A percentile compares a stretch with the other conserved stretches of the same genome.
Conservation (phyloP, 1,140 invertebrate genomes). For the Aethina tumida region DNA sequence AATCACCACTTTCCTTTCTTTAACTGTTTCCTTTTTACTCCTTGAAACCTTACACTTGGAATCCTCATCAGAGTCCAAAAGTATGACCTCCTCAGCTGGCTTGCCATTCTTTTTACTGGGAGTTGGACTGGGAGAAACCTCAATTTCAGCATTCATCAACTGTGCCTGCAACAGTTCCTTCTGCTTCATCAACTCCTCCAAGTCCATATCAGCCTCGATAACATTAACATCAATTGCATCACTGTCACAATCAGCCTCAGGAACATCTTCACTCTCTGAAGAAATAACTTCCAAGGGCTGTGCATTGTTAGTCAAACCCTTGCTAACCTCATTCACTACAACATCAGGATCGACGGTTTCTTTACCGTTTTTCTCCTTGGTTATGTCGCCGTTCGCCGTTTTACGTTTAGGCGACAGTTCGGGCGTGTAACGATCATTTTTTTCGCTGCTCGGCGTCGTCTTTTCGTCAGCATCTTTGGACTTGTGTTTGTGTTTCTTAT, state of each 20-base stretch:
- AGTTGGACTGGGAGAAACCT: slow-evolving; percentile 25
- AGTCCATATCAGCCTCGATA: slow-evolving; percentile 75
- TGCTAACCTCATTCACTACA: slow-evolving; percentile 5
- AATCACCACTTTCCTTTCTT: slow-evolving; percentile 28
- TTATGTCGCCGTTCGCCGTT: slow-evolving; percentile 4
- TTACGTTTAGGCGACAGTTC: slow-evolving; percentile 20
- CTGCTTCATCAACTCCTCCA: slow-evolving; percentile 81
- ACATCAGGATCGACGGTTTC: slow-evolving; percentile 2
- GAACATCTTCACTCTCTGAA: slow-evolving; percentile 57
- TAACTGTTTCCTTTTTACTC: slow-evolving; percentile 36
- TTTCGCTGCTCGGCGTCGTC: slow-evolving; percentile 15
- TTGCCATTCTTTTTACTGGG: slow-evolving; percentile 18
- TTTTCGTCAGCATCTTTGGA: slow-evolving; percentile 22
- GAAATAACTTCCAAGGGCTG: slow-evolving; percentile 51
- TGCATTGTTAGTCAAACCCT: slow-evolving; percentile 20
- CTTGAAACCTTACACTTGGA: slow-evolving; percentile 28
- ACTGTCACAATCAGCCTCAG: slow-evolving; percentile 59
- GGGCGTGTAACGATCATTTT: slow-evolving; percentile 33
- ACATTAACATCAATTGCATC: slow-evolving; percentile 61
- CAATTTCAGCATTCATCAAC: slow-evolving; percentile 46
- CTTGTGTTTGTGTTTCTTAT: slow-evolving; percentile 33
- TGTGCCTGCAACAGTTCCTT: slow-evolving; percentile 62
- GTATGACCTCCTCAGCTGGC: slow-evolving; percentile 30
- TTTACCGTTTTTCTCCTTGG: slow-evolving; percentile 12
- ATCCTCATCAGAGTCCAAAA: slow-evolving; percentile 34